Percentiles rank a stretch among this genome's conserved stretches.
Conservation (phyloP, 2,797 vertebrate species). For the Triplophysa yarkandensis region DNA sequence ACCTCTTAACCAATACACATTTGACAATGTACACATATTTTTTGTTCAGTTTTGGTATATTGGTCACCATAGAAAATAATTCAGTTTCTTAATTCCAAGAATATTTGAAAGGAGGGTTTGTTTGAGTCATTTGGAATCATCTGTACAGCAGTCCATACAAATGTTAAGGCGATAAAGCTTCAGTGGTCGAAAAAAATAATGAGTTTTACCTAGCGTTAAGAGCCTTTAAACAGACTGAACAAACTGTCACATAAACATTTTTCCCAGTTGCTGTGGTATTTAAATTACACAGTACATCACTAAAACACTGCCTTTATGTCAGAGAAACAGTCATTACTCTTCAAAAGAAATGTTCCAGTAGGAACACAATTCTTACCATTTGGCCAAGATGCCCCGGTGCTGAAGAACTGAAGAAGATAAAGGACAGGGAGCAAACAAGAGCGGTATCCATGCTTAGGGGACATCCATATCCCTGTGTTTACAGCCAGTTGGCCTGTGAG, state of each 20-base stretch:
- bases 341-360: slow-evolving; percentile 5
- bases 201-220: slow-evolving; percentile 13
- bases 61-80: not conserved
- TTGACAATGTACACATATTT: not conserved
- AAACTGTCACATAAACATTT: not conserved
- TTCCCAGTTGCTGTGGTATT: slow-evolving; percentile 30
- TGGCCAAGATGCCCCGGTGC: slow-evolving; percentile 56
- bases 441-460: slow-evolving; percentile 40
- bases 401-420: slow-evolving; percentile 53
- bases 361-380: slow-evolving; percentile 56
- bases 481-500: slow-evolving; percentile 49
- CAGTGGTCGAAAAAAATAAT: not conserved
- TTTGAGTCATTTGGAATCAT: not conserved
- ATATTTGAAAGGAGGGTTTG: not conserved
- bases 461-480: slow-evolving; percentile 28
- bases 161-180: not conserved
- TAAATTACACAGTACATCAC: slow-evolving; percentile 35
- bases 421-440: slow-evolving; percentile 54
- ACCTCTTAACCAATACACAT: not conserved
- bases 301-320: slow-evolving; percentile 1
- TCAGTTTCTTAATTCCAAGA: not conserved
- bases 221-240: slow-evolving; percentile 9
- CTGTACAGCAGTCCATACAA: not conserved
- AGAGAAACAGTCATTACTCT: slow-evolving; percentile 19
- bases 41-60: not conserved